These are phyloP conservation scores for Vanessa tameamea DNA, from an alignment of 1,140 invertebrate genomes.

Conservation along the genomic window DNA sequence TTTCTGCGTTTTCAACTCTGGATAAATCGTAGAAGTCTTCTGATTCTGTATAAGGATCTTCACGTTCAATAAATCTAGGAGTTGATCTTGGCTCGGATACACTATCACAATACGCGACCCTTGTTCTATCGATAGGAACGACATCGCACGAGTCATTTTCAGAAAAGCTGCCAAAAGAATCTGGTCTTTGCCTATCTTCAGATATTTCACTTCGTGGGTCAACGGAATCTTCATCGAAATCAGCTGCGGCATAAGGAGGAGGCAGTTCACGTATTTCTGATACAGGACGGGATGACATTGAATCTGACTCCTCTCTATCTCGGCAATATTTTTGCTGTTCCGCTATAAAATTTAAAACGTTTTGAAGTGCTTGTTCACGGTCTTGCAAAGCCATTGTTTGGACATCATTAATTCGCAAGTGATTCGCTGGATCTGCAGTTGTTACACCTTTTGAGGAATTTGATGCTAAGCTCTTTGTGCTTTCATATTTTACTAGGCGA, in stretches of 20 bases:
- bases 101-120: constrained; percentile 60
- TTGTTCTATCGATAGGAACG: constrained; percentile 52
- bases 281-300: constrained; percentile 78
- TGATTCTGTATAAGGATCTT: constrained; percentile 73
- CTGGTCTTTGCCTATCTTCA: constrained; percentile 70
- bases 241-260: constrained; percentile 72
- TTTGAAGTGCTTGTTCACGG: constrained; percentile 86
- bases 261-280: constrained; percentile 78
- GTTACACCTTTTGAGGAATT: constrained; percentile 85
- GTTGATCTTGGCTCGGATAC: constrained; percentile 71
- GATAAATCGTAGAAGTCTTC: constrained; percentile 67
- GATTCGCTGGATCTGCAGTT: constrained; percentile 69
- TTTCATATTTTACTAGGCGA: constrained; percentile 89
- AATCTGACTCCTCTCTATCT: constrained; percentile 81
- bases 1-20: constrained; percentile 69
- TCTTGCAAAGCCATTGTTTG: constrained; percentile 79
- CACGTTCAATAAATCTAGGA: constrained; percentile 71
- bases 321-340: constrained; percentile 87
- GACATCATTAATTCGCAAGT: constrained; percentile 72
- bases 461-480: constrained; percentile 88
- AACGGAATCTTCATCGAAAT: constrained; percentile 74
- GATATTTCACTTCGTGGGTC: constrained; percentile 74
- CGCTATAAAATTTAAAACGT: constrained; percentile 87
- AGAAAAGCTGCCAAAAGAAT: constrained; percentile 75
- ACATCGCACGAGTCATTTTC: constrained; percentile 74